phyloP scores from a whole-genome alignment of 2,888 invertebrate genomes.

The Aplocera efformata region DNA sequence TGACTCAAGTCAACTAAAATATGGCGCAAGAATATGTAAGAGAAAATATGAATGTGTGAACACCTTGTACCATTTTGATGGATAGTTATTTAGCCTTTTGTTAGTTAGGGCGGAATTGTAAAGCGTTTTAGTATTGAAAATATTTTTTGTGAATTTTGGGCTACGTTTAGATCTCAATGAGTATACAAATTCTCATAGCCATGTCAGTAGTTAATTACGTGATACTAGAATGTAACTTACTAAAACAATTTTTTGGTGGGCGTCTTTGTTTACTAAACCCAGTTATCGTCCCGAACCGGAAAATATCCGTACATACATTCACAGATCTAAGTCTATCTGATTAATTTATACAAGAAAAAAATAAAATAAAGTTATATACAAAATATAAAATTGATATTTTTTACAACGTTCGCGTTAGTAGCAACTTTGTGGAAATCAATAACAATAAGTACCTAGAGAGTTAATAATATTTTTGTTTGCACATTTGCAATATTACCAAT shows the following conservation, averaged over 20 bases:
- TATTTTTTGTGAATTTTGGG: conserved; percentile 7
- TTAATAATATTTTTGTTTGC: conserved; percentile 33
- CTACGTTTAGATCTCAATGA: conserved; percentile 30
- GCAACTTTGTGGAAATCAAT: conserved; percentile 46
- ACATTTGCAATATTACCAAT: conserved; percentile 14
- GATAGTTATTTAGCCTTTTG: conserved; percentile 1
- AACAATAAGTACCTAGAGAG: conserved; percentile 66
- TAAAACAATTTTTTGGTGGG: conserved; percentile 50
- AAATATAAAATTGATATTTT: conserved; percentile 73
- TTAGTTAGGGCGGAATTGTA: background rate
- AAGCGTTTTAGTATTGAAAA: conserved; percentile 17
- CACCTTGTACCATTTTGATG: too few relatives aligned
- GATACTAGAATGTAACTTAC: conserved; percentile 39
- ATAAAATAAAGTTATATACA: conserved; percentile 66
- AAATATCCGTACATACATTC: conserved; percentile 37
- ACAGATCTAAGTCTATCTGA: conserved; percentile 69
- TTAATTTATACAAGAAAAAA: conserved; percentile 73
- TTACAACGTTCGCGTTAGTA: conserved; percentile 30
- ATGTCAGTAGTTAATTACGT: conserved; percentile 32
- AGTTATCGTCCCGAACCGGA: conserved; percentile 23
- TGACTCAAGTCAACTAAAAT: too few relatives aligned
- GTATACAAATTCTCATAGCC: conserved; percentile 38
- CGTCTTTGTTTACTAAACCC: conserved; percentile 37
- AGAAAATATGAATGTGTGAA: too few relatives aligned
- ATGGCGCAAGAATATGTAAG: too few relatives aligned